These are phyloP conservation scores for Leptinotarsa undecemlineata DNA, from an alignment of 1,140 invertebrate genomes.

Conservation along the genomic window DNA sequence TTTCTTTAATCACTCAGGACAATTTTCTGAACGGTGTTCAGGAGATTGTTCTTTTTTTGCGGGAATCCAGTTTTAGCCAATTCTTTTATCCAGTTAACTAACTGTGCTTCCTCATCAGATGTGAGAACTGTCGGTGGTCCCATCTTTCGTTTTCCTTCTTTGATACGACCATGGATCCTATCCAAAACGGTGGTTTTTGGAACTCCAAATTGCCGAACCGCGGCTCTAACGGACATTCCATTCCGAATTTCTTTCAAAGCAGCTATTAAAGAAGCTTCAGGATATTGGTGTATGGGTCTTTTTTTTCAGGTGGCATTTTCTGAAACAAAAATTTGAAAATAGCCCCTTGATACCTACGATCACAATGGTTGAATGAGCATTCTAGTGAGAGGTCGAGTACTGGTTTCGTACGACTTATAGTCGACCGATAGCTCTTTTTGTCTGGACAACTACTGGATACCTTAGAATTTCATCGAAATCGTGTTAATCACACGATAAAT, in stretches of 20 bases:
- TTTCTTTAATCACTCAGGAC: background rate
- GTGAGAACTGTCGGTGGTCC: too few species aligned
- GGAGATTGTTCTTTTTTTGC: too few species aligned
- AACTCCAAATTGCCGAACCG: background rate
- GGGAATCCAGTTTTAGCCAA: too few species aligned
- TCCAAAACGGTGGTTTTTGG: too few species aligned
- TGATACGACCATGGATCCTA: too few species aligned
- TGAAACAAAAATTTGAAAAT: too few species aligned
- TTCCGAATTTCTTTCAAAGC: background rate
- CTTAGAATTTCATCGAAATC: background rate
- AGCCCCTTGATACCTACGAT: background rate
- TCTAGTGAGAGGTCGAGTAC: slow-evolving; percentile 7
- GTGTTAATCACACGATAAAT: background rate
- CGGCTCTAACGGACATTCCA: background rate
- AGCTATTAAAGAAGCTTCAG: background rate
- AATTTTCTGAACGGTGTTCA: slow-evolving; percentile 29
- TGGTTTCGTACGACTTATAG: background rate
- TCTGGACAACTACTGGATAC: background rate
- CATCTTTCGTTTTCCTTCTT: too few species aligned
- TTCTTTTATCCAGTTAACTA: background rate
- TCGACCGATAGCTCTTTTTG: background rate
- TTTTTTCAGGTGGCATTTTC: too few species aligned
- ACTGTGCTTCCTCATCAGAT: too few species aligned
- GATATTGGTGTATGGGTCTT: too few species aligned
- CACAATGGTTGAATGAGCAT: background rate